A percentile compares a stretch with the other conserved stretches of the same genome.
Evolutionary conservation across 2,113 vertebrate species (phyloP).

Genomic region (Syngnathoides biaculeatus): DNA sequence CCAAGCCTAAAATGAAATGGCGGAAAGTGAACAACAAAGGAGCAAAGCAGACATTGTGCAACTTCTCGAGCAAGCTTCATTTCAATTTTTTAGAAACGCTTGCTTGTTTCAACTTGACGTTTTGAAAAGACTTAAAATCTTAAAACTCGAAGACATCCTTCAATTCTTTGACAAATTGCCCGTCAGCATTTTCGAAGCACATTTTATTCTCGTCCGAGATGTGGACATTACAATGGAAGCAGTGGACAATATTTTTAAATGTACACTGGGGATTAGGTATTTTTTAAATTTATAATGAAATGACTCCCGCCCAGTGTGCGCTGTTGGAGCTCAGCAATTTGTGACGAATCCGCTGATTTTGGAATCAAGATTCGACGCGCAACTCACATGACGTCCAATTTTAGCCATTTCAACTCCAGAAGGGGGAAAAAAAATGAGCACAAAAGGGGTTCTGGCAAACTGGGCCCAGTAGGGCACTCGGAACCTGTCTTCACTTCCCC

Average conservation of each 20-base stretch:
- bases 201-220: background rate
- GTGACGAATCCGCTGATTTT: conserved; percentile 6
- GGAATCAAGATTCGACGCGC: too few species aligned
- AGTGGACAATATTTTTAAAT: background rate
- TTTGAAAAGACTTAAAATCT: background rate
- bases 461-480: background rate
- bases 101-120: background rate
- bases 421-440: background rate
- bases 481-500: background rate
- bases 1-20: too few species aligned
- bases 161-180: background rate
- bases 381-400: background rate
- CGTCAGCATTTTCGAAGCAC: background rate
- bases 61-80: background rate
- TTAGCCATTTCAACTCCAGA: background rate
- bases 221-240: background rate
- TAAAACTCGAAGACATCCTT: background rate
- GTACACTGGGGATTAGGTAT: background rate
- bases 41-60: background rate
- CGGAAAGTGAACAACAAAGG: too few species aligned
- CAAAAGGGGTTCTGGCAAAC: background rate
- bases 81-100: background rate
- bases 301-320: too few species aligned
- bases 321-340: conserved; percentile 23
- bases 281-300: background rate